These are phyloP conservation scores for Notiomystis cincta DNA, from an alignment of 2,113 vertebrate species.

Conservation along the genomic window DNA sequence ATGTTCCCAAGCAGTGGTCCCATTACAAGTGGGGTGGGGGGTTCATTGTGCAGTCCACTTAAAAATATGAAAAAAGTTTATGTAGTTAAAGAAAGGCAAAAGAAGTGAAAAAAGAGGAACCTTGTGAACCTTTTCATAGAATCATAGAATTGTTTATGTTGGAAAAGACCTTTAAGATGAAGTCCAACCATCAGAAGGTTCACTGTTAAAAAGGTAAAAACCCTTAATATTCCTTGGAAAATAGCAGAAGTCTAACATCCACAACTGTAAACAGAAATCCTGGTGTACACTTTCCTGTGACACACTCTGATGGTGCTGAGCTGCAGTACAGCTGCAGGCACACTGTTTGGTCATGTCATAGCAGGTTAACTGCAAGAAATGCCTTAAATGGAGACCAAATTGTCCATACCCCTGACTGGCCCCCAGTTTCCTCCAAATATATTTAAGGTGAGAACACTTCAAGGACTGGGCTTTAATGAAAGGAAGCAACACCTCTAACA, in stretches of 20 bases:
- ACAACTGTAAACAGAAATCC: not conserved
- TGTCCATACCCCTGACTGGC: accelerated
- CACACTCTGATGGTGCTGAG: not conserved
- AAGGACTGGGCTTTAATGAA: not conserved
- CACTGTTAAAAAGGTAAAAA: not conserved
- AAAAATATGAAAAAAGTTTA: not conserved
- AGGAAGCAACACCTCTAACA: not conserved
- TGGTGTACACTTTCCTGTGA: not conserved
- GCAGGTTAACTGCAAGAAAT: not conserved
- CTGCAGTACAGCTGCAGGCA: not conserved
- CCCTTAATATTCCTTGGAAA: not conserved
- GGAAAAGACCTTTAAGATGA: not conserved
- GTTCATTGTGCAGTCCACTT: not conserved
- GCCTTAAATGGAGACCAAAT: not conserved
- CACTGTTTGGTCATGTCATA: not conserved
- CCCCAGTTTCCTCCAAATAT: not conserved
- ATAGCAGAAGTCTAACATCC: not conserved
- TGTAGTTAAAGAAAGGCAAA: not conserved
- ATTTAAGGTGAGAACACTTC: not conserved
- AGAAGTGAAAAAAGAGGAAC: not conserved
- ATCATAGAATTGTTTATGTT: not conserved
- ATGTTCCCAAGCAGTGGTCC: not conserved
- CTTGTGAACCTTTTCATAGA: not conserved
- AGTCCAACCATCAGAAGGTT: not conserved
- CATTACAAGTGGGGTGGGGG: not conserved